Base-by-base conservation (phyloP, 2,888 invertebrate genomes). In the Drosophila basisetae region DNA sequence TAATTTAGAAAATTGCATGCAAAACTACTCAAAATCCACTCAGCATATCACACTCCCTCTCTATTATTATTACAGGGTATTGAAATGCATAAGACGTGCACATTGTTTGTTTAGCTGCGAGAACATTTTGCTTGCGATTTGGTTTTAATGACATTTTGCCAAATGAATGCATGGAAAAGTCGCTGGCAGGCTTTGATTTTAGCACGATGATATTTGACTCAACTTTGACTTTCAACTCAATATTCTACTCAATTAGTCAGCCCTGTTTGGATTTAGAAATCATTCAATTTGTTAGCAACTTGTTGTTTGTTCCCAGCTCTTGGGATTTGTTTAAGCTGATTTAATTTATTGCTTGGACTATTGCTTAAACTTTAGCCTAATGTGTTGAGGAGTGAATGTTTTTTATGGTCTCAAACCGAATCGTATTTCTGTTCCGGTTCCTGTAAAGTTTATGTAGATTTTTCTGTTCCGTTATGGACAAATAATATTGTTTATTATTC, bases 11-110 rank as follows among this genome's bases (percentile, higher is more conserved):
- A 47, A 7, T 1, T 11, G 22, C n/a, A 35, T 4, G 13, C 11
- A 4, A 35, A 35, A 41, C n/a, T 4, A n/a, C n/a, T 4, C n/a
- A 22, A 22, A 22, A 13, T 43, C 22, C 22, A 43, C 22, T 22
- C 9, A 25, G 49, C 25, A 16, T 16, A 4, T 0, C 28, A 10
- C 0, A 28, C 18, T 28, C 10, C 1, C 28, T 18, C 10, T 1
- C 10, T n/a, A 1, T 18, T n/a, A 50, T n/a, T 13, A 4, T 35
- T 35, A 35, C 41, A 66, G 66, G 66, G 63, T 63, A 63, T 63
- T 0, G 18, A 53, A 22, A 60, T 68, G 54, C 68, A 55, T 43
- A 72, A 73, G 63, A 82, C 80, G 76, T 76, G 78, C 68, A 37
- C 52, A 65, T 76, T 73, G 43, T 54, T 54, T 30, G 52, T 53